phyloP scores from a whole-genome alignment of 2,797 vertebrate species.

The Phaenicophaeus curvirostris region DNA sequence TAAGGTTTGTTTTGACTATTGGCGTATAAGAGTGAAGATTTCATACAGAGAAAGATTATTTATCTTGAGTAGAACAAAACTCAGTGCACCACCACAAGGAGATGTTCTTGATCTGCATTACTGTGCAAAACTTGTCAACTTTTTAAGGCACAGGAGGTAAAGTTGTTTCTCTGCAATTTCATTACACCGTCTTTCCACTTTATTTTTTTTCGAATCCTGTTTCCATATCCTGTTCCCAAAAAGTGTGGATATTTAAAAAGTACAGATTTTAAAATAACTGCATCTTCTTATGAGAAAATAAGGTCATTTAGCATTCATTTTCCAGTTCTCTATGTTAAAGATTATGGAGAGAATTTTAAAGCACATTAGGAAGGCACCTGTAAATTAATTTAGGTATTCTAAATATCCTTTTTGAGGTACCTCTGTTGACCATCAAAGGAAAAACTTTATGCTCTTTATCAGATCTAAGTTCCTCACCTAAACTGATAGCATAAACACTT shows the following conservation, averaged over 20 bases:
- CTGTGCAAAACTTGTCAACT: not conserved
- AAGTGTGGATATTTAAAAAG: not conserved
- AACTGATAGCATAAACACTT: not conserved
- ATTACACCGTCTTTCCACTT: not conserved
- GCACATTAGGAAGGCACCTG: not conserved
- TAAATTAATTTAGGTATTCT: not conserved
- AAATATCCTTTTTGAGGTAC: not conserved
- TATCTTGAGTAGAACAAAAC: not conserved
- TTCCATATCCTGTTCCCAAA: not conserved
- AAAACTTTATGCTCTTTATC: not conserved
- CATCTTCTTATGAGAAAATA: not conserved
- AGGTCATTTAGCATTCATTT: not conserved
- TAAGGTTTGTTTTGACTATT: not conserved
- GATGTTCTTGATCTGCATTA: not conserved
- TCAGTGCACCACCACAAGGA: not conserved
- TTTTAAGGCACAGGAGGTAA: not conserved
- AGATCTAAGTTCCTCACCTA: not conserved
- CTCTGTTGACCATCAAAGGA: not conserved
- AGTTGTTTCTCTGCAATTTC: not conserved
- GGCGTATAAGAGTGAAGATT: not conserved
- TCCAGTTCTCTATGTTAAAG: not conserved
- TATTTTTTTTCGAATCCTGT: not conserved
- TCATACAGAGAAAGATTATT: not conserved
- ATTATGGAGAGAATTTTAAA: not conserved
- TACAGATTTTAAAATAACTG: not conserved